These are phyloP conservation scores for Macrostomum cliftonense DNA, from an alignment of 2,888 invertebrate species.

Conservation along the genomic window DNA sequence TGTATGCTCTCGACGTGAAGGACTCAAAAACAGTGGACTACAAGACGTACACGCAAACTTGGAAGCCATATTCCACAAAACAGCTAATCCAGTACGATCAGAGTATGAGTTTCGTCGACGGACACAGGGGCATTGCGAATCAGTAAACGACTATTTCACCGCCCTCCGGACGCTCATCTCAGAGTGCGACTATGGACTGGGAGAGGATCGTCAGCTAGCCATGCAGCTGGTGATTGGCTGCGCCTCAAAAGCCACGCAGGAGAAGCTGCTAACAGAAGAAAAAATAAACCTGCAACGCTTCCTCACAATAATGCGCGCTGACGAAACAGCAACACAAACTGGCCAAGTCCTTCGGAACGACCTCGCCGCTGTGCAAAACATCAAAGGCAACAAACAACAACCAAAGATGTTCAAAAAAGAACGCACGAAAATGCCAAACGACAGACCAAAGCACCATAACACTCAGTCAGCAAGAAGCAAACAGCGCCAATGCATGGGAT, in stretches of 20 bases:
- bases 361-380: too few relatives aligned
- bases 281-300: background rate
- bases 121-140: background rate
- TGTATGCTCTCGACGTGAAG: background rate
- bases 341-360: too few relatives aligned
- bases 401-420: too few relatives aligned
- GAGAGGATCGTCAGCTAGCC: background rate
- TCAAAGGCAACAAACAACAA: too few relatives aligned
- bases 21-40: background rate
- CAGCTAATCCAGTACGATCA: conserved; percentile 1
- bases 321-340: background rate
- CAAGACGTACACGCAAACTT: background rate
- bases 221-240: conserved; percentile 1
- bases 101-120: conserved; percentile 2
- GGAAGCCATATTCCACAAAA: background rate
- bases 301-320: conserved; percentile 1
- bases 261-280: background rate
- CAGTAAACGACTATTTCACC: conserved; percentile 1
- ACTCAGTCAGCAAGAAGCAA: too few relatives aligned
- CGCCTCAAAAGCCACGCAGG: background rate
- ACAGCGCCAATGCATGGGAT: too few relatives aligned
- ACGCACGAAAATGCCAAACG: too few relatives aligned
- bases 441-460: too few relatives aligned
- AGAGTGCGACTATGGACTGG: background rate
- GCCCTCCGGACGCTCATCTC: conserved; percentile 1